Percentiles rank a stretch among this genome's conserved stretches.
These are phyloP conservation scores for Mnemiopsis leidyi DNA, from an alignment of 37 sponge, comb jelly and placozoan species.

Conservation along the genomic window DNA sequence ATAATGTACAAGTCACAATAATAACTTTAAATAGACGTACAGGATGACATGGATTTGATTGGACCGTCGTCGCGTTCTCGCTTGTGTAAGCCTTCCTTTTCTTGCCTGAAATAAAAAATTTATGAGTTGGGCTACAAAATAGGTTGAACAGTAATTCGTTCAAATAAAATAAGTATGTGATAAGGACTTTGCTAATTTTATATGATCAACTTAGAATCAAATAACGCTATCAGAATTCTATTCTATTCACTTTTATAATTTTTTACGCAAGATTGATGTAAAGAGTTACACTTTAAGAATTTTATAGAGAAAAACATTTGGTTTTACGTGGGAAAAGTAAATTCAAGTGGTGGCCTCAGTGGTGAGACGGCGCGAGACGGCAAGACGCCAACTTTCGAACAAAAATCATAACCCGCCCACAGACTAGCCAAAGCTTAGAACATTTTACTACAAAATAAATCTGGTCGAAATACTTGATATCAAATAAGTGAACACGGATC, in stretches of 20 bases:
- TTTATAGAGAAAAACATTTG: not conserved
- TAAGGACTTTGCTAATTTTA: no score
- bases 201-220: no score
- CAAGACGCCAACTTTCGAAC: not conserved
- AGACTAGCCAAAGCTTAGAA: no score
- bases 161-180: no score
- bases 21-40: not conserved
- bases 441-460: no score
- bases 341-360: not conserved
- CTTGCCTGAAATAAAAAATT: slow-evolving; percentile 53
- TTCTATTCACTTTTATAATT: no score
- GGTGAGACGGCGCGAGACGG: not conserved
- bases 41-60: slow-evolving; percentile 16
- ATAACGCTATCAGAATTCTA: no score
- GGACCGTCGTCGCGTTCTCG: not conserved
- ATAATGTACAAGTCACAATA: not conserved
- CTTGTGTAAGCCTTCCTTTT: slow-evolving; percentile 33
- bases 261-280: not conserved
- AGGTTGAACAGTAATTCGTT: no score
- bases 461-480: no score
- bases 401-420: not conserved
- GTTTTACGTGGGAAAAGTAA: not conserved
- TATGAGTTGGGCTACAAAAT: no score
- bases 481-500: no score
- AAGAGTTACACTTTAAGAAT: not conserved